A percentile compares a stretch with the other conserved stretches of the same genome.
phyloP scores from a whole-genome alignment of 2,888 invertebrate genomes.

The Ormyrus labotus region DNA sequence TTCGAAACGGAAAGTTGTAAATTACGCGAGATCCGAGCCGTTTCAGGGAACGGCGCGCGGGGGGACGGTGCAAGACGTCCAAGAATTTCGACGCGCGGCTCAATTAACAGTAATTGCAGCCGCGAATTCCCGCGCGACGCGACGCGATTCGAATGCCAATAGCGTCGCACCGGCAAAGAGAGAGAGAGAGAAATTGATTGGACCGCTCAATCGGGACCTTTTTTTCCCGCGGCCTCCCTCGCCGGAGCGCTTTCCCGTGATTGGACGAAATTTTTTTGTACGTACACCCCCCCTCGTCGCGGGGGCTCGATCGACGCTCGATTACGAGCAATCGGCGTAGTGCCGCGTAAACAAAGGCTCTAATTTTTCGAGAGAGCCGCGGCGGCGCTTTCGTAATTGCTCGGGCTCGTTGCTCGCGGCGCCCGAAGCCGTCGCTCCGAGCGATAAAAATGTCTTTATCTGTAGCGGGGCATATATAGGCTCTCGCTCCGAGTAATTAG shows the following conservation, averaged over 20 bases:
- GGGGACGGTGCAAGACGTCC: neutral
- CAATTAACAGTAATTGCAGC: conserved; percentile 67
- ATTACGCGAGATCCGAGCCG: neutral
- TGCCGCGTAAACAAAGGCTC: too few relatives aligned
- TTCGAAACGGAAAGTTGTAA: neutral
- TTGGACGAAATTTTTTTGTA: conserved; percentile 24
- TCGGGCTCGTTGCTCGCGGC: too few relatives aligned
- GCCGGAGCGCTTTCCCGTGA: conserved; percentile 28
- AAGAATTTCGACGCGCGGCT: conserved; percentile 62
- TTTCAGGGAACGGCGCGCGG: neutral
- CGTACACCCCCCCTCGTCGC: neutral
- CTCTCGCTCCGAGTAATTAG: too few relatives aligned
- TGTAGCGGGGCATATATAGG: too few relatives aligned
- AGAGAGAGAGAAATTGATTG: conserved; percentile 38
- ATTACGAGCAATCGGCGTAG: too few relatives aligned
- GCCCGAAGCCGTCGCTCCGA: too few relatives aligned
- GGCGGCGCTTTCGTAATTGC: too few relatives aligned
- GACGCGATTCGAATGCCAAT: conserved; percentile 65
- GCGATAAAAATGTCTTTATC: too few relatives aligned
- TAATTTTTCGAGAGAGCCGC: too few relatives aligned
- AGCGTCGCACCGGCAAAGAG: conserved; percentile 42
- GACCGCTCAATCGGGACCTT: conserved; percentile 13
- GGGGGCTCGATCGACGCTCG: too few relatives aligned
- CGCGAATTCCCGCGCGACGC: conserved; percentile 61
- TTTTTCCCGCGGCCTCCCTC: conserved; percentile 3